Conservation (phyloP, 2,797 vertebrate genomes). For the Mormyrus hasselquistii region DNA sequence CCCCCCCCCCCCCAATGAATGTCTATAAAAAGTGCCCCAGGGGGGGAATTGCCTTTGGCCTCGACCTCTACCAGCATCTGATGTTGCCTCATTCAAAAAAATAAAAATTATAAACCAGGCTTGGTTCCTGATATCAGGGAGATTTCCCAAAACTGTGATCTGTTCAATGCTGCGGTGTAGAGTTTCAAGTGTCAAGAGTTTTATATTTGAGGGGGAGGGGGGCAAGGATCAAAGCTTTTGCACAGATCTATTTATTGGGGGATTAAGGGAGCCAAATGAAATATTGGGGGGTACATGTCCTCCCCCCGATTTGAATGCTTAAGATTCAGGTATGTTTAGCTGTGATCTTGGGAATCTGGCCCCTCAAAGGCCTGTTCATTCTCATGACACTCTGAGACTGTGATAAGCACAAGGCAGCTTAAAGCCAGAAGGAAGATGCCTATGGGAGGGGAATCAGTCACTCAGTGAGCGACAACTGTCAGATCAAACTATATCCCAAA, state of each 20-base stretch:
- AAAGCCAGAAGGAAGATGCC: background rate
- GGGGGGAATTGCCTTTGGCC: background rate
- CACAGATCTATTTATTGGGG: background rate
- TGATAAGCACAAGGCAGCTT: background rate
- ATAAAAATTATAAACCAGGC: background rate
- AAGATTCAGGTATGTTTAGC: background rate
- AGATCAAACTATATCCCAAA: background rate
- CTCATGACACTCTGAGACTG: background rate
- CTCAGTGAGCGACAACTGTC: background rate
- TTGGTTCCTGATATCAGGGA: background rate
- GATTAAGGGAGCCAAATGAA: background rate
- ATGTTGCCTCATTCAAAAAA: conserved; percentile 1
- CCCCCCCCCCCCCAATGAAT: background rate
- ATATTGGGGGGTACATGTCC: background rate
- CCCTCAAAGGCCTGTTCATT: background rate
- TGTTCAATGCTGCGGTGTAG: background rate
- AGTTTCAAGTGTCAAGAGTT: background rate
- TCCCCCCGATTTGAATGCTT: background rate
- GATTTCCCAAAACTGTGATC: background rate
- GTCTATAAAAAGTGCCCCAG: background rate
- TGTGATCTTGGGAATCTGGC: background rate
- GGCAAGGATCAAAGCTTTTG: background rate
- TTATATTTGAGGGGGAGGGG: background rate
- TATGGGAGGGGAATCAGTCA: background rate
- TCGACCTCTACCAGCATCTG: background rate